Percentiles rank a stretch among this genome's conserved stretches.
These are phyloP conservation scores for Pseudococcus longispinus DNA, from an alignment of 2,888 invertebrate species.

Conservation along the genomic window DNA sequence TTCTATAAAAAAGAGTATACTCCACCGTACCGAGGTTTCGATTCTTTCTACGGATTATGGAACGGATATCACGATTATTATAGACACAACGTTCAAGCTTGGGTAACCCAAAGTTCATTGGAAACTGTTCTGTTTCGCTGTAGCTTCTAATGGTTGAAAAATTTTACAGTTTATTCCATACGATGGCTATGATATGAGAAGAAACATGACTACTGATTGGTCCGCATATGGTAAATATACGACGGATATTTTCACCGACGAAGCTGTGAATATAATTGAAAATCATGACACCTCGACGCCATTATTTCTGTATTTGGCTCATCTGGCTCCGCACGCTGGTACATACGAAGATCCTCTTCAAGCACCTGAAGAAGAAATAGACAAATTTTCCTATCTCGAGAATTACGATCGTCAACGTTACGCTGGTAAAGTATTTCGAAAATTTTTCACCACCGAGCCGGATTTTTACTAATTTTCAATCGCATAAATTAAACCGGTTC, in stretches of 20 bases:
- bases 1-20: conserved; percentile 68
- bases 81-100: conserved; percentile 68
- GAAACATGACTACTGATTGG: conserved; percentile 68
- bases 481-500: conserved; percentile 17
- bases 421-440: conserved; percentile 68
- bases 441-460: background rate
- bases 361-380: conserved; percentile 74
- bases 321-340: conserved; percentile 73
- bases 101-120: conserved; percentile 58
- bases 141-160: background rate
- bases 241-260: conserved; percentile 72
- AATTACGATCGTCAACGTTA: conserved; percentile 72
- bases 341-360: conserved; percentile 71
- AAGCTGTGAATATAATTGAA: conserved; percentile 70
- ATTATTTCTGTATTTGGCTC: conserved; percentile 74
- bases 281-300: conserved; percentile 67
- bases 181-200: conserved; percentile 71
- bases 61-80: conserved; percentile 83
- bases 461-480: background rate
- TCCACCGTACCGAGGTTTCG: conserved; percentile 78
- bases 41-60: conserved; percentile 84
- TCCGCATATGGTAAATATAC: conserved; percentile 69
- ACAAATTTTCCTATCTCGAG: conserved; percentile 72
- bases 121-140: background rate
- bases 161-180: conserved; percentile 59